phyloP scores from a whole-genome alignment of 2,888 invertebrate genomes.

The Cryptus viduatorius region DNA sequence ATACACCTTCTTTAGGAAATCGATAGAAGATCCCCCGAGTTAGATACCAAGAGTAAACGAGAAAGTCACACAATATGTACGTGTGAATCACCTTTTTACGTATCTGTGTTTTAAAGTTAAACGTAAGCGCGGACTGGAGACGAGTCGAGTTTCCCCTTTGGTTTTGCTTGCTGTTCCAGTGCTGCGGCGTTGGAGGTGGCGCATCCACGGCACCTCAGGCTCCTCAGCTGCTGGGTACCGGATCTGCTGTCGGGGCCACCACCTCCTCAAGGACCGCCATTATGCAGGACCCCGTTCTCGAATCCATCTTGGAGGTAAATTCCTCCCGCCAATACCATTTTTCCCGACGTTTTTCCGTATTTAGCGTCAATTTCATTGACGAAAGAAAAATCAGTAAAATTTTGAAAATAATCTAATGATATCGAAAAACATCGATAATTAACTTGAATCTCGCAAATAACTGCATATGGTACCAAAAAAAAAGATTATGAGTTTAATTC shows the following conservation, averaged over 20 bases:
- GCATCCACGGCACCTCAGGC: conserved; percentile 84
- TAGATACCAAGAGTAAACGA: conserved; percentile 66
- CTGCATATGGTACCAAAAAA: too few species aligned
- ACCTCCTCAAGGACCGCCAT: conserved; percentile 81
- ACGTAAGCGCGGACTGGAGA: conserved; percentile 20
- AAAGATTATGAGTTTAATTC: background rate
- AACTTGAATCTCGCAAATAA: too few species aligned
- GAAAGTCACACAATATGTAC: conserved; percentile 11
- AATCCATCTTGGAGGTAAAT: conserved; percentile 82
- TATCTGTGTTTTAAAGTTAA: conserved; percentile 10
- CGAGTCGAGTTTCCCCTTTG: conserved; percentile 36
- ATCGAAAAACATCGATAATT: too few species aligned
- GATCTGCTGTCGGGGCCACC: conserved; percentile 81
- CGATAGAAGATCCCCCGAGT: conserved; percentile 75
- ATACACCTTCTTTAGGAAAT: conserved; percentile 72
- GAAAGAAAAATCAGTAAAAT: too few species aligned
- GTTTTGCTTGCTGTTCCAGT: conserved; percentile 76
- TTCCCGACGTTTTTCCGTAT: background rate
- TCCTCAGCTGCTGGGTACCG: conserved; percentile 83
- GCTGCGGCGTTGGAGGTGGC: conserved; percentile 85
- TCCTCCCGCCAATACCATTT: background rate
- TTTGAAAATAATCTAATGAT: too few species aligned
- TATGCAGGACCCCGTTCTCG: conserved; percentile 84
- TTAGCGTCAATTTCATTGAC: background rate
- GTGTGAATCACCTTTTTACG: background rate